phyloP scores from a whole-genome alignment of 2,113 vertebrate species.

The Platanista minor region DNA sequence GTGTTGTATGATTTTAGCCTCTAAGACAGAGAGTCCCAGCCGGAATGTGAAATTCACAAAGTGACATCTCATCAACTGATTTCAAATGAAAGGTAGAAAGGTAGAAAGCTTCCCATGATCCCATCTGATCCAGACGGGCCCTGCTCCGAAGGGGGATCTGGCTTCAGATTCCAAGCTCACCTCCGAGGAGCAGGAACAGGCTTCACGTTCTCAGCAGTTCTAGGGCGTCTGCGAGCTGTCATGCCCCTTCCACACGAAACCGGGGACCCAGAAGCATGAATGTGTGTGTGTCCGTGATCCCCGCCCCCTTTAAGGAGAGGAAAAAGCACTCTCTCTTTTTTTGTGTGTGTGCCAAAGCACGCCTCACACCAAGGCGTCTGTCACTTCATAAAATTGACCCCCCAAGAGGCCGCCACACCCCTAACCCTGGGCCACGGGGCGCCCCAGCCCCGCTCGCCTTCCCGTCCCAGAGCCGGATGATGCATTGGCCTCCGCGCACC shows the following conservation, averaged over 20 bases:
- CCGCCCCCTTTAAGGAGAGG: rapidly evolving
- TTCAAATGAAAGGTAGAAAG: not conserved
- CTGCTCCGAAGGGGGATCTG: not conserved
- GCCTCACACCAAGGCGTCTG: rapidly evolving
- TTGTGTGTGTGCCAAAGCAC: not conserved
- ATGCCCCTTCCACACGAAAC: rapidly evolving
- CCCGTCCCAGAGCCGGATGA: constrained; percentile 43
- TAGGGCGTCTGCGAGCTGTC: rapidly evolving
- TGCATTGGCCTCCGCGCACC: constrained; percentile 61
- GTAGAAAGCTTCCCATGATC: rapidly evolving
- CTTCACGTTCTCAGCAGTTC: rapidly evolving
- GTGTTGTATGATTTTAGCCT: not conserved
- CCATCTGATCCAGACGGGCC: rapidly evolving
- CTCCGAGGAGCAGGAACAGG: rapidly evolving
- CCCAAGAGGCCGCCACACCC: rapidly evolving
- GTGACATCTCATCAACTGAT: rapidly evolving
- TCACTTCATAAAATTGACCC: not conserved
- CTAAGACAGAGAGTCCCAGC: rapidly evolving
- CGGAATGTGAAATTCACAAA: rapidly evolving
- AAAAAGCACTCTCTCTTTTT: not conserved
- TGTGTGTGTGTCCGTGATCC: rapidly evolving
- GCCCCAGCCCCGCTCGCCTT: rapidly evolving
- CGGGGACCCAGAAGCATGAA: rapidly evolving
- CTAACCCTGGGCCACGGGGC: not conserved
- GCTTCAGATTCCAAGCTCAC: rapidly evolving